A percentile compares a stretch with the other conserved stretches of the same genome.
Evolutionary conservation across 2,888 invertebrate genomes (phyloP).

Genomic region (Catonia carolina): DNA sequence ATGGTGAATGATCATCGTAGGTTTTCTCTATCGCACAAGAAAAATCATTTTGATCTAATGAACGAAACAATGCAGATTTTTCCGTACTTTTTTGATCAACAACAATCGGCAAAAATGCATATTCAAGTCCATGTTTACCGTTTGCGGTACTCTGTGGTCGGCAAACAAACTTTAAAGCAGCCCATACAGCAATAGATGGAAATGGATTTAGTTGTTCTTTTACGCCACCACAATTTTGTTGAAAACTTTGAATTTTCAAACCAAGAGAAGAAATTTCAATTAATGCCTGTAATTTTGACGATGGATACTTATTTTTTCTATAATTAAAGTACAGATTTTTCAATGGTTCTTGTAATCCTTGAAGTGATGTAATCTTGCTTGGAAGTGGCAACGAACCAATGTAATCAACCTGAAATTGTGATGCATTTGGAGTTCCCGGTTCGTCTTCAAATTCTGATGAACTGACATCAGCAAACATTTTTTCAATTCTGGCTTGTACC

Average conservation of each 20-base stretch:
- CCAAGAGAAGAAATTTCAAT: conserved; percentile 63
- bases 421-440: not conserved
- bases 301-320: conserved; percentile 18
- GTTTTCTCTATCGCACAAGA: conserved; percentile 31
- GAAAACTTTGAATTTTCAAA: conserved; percentile 63
- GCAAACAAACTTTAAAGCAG: conserved; percentile 77
- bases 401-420: conserved; percentile 57
- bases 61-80: conserved; percentile 58
- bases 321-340: conserved; percentile 56
- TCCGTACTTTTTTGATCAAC: conserved; percentile 75
- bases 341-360: conserved; percentile 74
- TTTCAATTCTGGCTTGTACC: conserved; percentile 80
- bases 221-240: conserved; percentile 42
- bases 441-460: conserved; percentile 31
- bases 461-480: conserved; percentile 58
- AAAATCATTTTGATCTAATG: conserved; percentile 24
- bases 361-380: conserved; percentile 66
- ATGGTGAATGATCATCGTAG: conserved; percentile 61
- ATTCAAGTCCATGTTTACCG: conserved; percentile 47
- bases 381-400: conserved; percentile 72
- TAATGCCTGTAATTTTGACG: conserved; percentile 24
- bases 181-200: conserved; percentile 89
- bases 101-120: conserved; percentile 77
- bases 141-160: conserved; percentile 42
- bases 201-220: conserved; percentile 62